Evolutionary conservation across 2,113 vertebrate species (phyloP).

Genomic region (Siniperca knerii): DNA sequence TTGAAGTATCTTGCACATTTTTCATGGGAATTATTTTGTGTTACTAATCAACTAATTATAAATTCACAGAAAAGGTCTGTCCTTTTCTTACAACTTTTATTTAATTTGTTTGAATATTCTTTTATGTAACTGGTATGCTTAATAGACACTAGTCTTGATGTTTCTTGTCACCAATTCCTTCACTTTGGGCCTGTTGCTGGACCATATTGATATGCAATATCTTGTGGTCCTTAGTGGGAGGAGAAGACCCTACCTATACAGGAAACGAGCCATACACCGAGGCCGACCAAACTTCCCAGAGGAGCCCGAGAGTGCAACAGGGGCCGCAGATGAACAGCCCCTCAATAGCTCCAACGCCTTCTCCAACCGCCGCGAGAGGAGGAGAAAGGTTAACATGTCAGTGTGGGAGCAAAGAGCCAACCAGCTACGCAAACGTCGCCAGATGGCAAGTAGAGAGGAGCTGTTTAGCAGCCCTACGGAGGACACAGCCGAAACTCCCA

Average conservation of each 20-base stretch:
- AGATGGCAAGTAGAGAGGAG: conserved; percentile 97
- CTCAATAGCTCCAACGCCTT: conserved; percentile 73
- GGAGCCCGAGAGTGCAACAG: conserved; percentile 57
- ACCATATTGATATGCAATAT: conserved; percentile 44
- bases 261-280: conserved; percentile 86
- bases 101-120: conserved; percentile 42
- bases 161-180: conserved; percentile 45
- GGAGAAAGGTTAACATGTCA: conserved; percentile 94
- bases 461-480: conserved; percentile 85
- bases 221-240: conserved; percentile 81
- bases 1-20: conserved; percentile 59
- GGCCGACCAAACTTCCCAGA: conserved; percentile 82
- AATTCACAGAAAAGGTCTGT: conserved; percentile 64
- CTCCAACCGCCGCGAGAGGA: conserved; percentile 88
- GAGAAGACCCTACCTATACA: conserved; percentile 86
- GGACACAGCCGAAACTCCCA: conserved; percentile 79
- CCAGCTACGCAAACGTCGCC: conserved; percentile 93
- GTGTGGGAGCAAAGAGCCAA: conserved; percentile 99
- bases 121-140: conserved; percentile 47
- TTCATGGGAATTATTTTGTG: conserved; percentile 53
- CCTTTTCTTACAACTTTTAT: conserved; percentile 69
- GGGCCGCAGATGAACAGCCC: conserved; percentile 31
- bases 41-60: conserved; percentile 53
- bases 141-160: conserved; percentile 34
- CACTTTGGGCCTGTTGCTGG: conserved; percentile 13